Evolutionary conservation across 2,797 vertebrate genomes (phyloP).

Genomic region (Mustela erminea): DNA sequence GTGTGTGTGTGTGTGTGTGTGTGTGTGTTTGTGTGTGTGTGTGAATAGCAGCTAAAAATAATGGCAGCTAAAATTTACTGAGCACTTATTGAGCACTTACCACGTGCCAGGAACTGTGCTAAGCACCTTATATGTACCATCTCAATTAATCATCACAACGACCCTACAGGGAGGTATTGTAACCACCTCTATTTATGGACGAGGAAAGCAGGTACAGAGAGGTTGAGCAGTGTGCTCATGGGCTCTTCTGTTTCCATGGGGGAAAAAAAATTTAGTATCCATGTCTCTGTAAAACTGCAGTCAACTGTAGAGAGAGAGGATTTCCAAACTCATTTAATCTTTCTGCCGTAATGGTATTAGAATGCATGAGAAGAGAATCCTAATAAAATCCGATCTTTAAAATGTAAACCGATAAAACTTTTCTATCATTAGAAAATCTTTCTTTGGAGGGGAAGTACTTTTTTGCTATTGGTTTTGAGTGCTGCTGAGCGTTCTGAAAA

Average conservation of each 20-base stretch:
- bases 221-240: background rate
- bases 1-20: background rate
- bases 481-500: conserved; percentile 35
- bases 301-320: background rate
- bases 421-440: conserved; percentile 32
- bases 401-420: conserved; percentile 52
- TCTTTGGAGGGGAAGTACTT: background rate
- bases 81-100: background rate
- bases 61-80: background rate
- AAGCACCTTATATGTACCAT: background rate
- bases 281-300: background rate
- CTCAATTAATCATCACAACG: background rate
- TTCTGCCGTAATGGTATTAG: conserved; percentile 22
- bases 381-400: conserved; percentile 52
- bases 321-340: conserved; percentile 63
- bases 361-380: conserved; percentile 1
- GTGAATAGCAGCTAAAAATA: background rate
- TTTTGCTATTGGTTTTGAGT: conserved; percentile 42
- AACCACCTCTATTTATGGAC: background rate
- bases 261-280: background rate
- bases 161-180: background rate
- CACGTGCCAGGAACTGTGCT: conserved; percentile 60
- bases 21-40: background rate
- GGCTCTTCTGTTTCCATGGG: conserved; percentile 1
- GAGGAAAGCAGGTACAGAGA: background rate